Base-by-base conservation (phyloP, 2,113 vertebrate species). In the Lagopus leucura region DNA sequence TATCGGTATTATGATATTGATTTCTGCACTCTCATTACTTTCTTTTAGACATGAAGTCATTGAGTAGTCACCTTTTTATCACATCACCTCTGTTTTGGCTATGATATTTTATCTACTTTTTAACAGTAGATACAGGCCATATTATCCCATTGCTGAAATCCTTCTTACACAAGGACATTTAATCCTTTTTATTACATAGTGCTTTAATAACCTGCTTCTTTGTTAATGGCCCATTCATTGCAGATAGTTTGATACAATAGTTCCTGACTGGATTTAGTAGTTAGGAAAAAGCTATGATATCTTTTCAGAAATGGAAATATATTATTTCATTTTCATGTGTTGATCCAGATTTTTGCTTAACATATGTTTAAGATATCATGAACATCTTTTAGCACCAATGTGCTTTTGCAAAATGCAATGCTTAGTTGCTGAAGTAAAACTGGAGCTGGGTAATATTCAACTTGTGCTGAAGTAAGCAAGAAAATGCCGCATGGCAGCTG, bases 381-480 rank as follows among this genome's bases (percentile, higher is more conserved):
- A 94, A 54, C 32, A 71, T n/a, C 45, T 76, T 70, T 50, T 4
- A 80, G 14, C 67, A 87, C 71, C 43, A 69, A 21, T 12, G 48
- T 38, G 50, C 25, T 92, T 72, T 83, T 81, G 50, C 57, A 86
- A 80, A 89, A 65, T 24, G 30, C 34, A 67, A 54, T 13, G 12
- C 32, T 70, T 78, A 36, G 4, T 19, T 85, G 43, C 42, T 85
- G 57, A 72, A 61, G n/a, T 75, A 80, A 85, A 90, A 32, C 10
- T 71, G 48, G 82, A 82, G 65, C 61, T 76, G 48, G 43, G 70
- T 36, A 82, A 82, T 32, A 32, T 66, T 47, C 22, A 57, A 25
- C 64, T 91, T 83, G 52, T 90, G 88, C 92, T 93, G 88, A 67
- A 71, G 64, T 4, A 60, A 83, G 89, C 52, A 72, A 57, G 58